Percentiles rank a stretch among this genome's conserved stretches.
Evolutionary conservation across 2,797 vertebrate genomes (phyloP).

Genomic region (Yasuhikotakia modesta): DNA sequence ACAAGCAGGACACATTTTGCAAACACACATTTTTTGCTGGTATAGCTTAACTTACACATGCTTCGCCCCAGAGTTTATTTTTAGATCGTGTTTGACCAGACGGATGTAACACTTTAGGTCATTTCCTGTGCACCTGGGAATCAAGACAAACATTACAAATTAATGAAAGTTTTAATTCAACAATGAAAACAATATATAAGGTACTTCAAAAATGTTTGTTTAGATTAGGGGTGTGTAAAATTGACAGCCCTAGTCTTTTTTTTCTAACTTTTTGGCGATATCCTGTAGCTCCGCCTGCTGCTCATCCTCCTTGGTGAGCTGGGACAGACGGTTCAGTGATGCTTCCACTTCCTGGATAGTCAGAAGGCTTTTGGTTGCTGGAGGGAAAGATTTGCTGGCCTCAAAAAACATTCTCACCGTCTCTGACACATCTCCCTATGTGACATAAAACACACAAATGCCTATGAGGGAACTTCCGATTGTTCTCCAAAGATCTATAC

Average conservation of each 20-base stretch:
- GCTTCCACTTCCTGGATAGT: constrained; percentile 96
- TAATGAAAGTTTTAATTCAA: too few species aligned
- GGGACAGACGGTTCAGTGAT: constrained; percentile 84
- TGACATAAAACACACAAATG: not conserved
- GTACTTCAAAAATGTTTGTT: too few species aligned
- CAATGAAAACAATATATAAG: too few species aligned
- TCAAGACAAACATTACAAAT: not conserved
- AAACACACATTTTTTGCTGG: too few species aligned
- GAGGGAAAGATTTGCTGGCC: constrained; percentile 86
- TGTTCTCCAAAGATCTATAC: not conserved
- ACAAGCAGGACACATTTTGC: too few species aligned
- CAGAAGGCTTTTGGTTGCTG: constrained; percentile 89
- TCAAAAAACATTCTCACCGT: constrained; percentile 95
- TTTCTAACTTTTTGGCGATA: constrained; percentile 86
- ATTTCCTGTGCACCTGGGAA: constrained; percentile 88
- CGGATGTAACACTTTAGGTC: constrained; percentile 96
- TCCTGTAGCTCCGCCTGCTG: constrained; percentile 90
- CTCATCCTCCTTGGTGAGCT: constrained; percentile 94
- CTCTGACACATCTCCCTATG: constrained; percentile 95
- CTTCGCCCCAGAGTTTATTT: constrained; percentile 97
- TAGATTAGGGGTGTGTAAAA: too few species aligned
- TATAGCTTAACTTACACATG: constrained; percentile 85
- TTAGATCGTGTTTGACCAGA: constrained; percentile 95
- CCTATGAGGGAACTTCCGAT: not conserved
- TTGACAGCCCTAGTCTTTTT: too few species aligned